Base-by-base conservation (phyloP, 2,888 invertebrate genomes). In the Lysandra coridon region DNA sequence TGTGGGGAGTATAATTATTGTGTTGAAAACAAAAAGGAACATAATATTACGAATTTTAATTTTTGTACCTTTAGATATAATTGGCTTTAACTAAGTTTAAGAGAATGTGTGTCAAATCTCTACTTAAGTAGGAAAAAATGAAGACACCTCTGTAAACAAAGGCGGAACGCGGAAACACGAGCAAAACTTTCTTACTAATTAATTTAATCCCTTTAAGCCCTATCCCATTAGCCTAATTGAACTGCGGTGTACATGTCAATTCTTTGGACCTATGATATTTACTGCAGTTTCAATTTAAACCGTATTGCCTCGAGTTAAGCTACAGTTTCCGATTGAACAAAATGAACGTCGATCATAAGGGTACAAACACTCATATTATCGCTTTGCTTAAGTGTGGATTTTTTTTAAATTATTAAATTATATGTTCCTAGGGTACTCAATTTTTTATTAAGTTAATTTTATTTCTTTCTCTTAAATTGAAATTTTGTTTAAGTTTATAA, bases 221-320 rank as follows among this genome's bases (percentile, higher is more conserved):
- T 90, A 89, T 88, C 91, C 94, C 93, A 94, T 94, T 94, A 93
- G 89, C 91, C 92, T 94, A 94, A 94, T 94, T 94, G 93, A 94
- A 94, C 92, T 92, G 93, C 89, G 93, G 92, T 92, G 93, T 93
- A 93, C 93, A 92, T 92, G 92, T 93, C 93, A 92, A 93, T 94
- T 93, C 92, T 92, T 93, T 92, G 88, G 88, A 89, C 85, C 85
- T 87, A 86, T 86, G 87, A 85, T 80, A 75, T 60, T 73, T 53
- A 10, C 12, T 60, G 60, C 53, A 81, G 83, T 69, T 78, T 79
- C 2, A 85, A 79, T 84, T 81, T 81, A 76, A 83, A 85, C 88
- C 84, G 80, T 90, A 85, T 60, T 0, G 0, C 0, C 33, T 4
- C 0, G 0, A 0, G 1, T 40, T 83, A 85, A 81, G 82, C 83